phyloP scores from a whole-genome alignment of 2,888 invertebrate species.

The Tillus elongatus region DNA sequence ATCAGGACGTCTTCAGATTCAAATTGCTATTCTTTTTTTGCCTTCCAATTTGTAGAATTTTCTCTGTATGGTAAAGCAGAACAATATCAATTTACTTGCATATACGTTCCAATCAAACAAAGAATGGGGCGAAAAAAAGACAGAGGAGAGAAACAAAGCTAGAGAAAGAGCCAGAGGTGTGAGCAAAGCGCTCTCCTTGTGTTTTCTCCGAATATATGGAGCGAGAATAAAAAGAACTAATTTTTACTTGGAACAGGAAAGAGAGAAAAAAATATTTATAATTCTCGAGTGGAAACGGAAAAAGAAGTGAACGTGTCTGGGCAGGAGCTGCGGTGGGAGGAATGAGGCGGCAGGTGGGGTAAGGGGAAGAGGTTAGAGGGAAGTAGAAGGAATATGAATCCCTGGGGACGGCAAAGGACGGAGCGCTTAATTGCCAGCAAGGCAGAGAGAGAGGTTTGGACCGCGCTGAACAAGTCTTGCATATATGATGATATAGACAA shows the following conservation, averaged over 20 bases:
- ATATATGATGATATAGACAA: slow-evolving; percentile 44
- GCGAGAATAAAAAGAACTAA: slow-evolving; percentile 30
- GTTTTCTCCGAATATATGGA: slow-evolving; percentile 9
- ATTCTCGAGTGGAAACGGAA: slow-evolving; percentile 37
- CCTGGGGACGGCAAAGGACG: slow-evolving; percentile 35
- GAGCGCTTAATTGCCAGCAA: slow-evolving; percentile 36
- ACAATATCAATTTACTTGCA: too few relatives aligned
- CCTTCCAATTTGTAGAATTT: too few relatives aligned
- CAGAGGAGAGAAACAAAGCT: too few relatives aligned
- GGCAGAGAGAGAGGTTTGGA: slow-evolving; percentile 27
- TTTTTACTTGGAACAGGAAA: slow-evolving; percentile 31
- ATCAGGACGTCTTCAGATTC: too few relatives aligned
- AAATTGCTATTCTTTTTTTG: too few relatives aligned
- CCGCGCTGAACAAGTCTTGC: slow-evolving; percentile 39
- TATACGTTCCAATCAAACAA: too few relatives aligned
- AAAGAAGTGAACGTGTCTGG: slow-evolving; percentile 27
- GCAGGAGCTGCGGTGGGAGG: too few relatives aligned
- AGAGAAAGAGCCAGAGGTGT: too few relatives aligned
- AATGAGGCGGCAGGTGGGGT: slow-evolving; percentile 20
- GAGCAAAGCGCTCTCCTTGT: too few relatives aligned
- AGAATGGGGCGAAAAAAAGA: too few relatives aligned
- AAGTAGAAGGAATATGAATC: slow-evolving; percentile 39
- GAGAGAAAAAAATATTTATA: slow-evolving; percentile 40
- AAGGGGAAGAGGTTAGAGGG: too few relatives aligned
- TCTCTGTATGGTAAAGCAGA: too few relatives aligned